Base-by-base conservation (phyloP, 2,113 vertebrate genomes). In the Rhea americana region DNA sequence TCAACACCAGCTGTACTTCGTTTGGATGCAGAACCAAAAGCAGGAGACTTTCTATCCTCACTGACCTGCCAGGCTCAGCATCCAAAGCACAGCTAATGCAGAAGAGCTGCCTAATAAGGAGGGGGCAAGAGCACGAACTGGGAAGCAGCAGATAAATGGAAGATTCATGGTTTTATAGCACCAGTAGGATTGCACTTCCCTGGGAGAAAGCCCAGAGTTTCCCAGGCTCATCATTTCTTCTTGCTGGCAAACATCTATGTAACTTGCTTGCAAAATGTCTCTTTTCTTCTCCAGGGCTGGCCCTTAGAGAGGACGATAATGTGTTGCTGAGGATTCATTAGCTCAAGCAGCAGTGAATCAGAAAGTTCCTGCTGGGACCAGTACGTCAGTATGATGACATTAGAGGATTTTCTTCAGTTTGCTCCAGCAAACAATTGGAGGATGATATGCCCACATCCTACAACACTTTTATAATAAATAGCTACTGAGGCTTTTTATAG, bases 1-100 rank as follows among this genome's bases (percentile, higher is more conserved):
- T 53, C 16, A 22, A 9, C 21, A 37, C 16, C 41, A 47, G 15
- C 7, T 51, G n/a, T 0, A 0, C 7, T 58, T 91, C 13, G 30
- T 50, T 76, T 45, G 25, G 39, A 56, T 18, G 14, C 20, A 76
- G 50, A 75, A 83, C 48, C 48, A 43, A n/a, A 35, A 48, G 43
- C 28, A 74, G 13, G 5, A 20, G 8, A 35, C 30, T 66, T 80
- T 71, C 80, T 21, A 48, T 26, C 15, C 28, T 58, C 39, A 32
- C n/a, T 82, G 48, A 28, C 11, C 8, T 2, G 1, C 51, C n/a
- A 26, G 5, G 39, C 11, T 79, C 67, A 65, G 13, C 62, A 47
- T 22, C 45, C 24, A 47, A 82, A 76, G 7, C 10, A 85, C 82
- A 76, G 15, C 32, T 56, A 61, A 2, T 41, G 8, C 32, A 67